Evolutionary conservation across 2,888 invertebrate genomes (phyloP).

Genomic region (Drosophila quasianomalipes): DNA sequence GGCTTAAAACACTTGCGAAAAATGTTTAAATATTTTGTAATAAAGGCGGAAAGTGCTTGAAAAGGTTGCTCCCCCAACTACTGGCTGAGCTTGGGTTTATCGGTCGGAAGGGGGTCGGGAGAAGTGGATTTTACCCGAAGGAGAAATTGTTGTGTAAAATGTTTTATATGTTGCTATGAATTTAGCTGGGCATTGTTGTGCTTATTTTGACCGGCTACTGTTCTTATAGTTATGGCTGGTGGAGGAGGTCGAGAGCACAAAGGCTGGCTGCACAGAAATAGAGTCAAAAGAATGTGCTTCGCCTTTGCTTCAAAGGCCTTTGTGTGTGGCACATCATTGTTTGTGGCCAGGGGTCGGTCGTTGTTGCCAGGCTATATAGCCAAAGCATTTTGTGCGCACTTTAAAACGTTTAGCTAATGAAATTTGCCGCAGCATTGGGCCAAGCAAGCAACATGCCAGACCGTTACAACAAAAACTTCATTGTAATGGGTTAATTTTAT

Average conservation of each 20-base stretch:
- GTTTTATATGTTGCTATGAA: constrained; percentile 80
- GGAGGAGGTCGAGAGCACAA: constrained; percentile 45
- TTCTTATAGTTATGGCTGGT: constrained; percentile 13
- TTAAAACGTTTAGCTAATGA: constrained; percentile 81
- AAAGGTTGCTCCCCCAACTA: constrained; percentile 55
- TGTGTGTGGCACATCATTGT: constrained; percentile 48
- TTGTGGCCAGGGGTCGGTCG: constrained; percentile 44
- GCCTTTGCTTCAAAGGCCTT: constrained; percentile 74
- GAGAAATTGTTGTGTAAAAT: constrained; percentile 74
- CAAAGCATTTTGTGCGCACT: constrained; percentile 71
- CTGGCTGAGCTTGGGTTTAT: constrained; percentile 26
- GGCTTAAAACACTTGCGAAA: constrained; percentile 81
- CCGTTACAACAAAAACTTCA: constrained; percentile 68
- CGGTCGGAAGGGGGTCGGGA: neutral
- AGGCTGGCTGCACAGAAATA: constrained; percentile 60
- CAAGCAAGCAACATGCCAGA: constrained; percentile 14
- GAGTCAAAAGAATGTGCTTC: constrained; percentile 76
- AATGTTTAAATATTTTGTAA: constrained; percentile 80
- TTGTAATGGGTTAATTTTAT: constrained; percentile 82
- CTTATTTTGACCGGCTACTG: constrained; percentile 42
- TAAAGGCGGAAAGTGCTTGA: constrained; percentile 60
- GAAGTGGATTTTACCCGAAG: constrained; percentile 18
- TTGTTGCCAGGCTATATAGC: constrained; percentile 40
- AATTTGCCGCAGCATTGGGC: constrained; percentile 69
- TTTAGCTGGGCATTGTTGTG: constrained; percentile 65